Evolutionary conservation across 1,140 invertebrate species (phyloP).

Genomic region (Dryas iulia): DNA sequence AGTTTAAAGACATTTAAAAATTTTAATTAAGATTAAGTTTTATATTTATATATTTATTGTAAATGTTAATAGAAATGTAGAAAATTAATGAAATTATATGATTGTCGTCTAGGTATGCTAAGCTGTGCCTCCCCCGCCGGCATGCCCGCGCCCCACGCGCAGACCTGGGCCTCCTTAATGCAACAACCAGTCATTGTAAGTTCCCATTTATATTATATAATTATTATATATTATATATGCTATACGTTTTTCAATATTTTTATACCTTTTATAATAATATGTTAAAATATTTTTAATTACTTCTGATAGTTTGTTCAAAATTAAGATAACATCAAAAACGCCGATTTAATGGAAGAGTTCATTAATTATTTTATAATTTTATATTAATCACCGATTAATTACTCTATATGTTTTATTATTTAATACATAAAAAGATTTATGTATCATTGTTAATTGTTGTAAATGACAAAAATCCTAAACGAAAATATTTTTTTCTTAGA

Average conservation of each 20-base stretch:
- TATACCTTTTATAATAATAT: background rate
- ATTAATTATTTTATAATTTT: conserved; percentile 13
- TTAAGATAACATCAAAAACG: conserved; percentile 19
- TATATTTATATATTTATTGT: background rate
- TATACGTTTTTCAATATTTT: background rate
- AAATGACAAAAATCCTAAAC: background rate
- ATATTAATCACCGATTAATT: conserved; percentile 24
- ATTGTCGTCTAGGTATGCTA: conserved; percentile 58
- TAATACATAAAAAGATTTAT: background rate
- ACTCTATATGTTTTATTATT: conserved; percentile 11
- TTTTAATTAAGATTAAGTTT: no score
- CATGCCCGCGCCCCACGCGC: conserved; percentile 62
- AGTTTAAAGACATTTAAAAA: no score
- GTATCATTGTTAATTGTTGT: no score
- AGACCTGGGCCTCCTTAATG: conserved; percentile 54
- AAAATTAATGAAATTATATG: background rate
- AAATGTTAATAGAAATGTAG: background rate
- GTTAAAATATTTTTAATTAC: background rate
- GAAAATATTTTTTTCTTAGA: conserved; percentile 45
- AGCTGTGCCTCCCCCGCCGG: conserved; percentile 68
- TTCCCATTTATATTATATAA: conserved; percentile 12
- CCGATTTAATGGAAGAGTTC: conserved; percentile 17
- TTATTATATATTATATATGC: background rate
- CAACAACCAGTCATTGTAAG: conserved; percentile 67
- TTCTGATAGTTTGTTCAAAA: conserved; percentile 2